phyloP scores from a whole-genome alignment of 2,797 vertebrate genomes.

The Hemibagrus guttatus region DNA sequence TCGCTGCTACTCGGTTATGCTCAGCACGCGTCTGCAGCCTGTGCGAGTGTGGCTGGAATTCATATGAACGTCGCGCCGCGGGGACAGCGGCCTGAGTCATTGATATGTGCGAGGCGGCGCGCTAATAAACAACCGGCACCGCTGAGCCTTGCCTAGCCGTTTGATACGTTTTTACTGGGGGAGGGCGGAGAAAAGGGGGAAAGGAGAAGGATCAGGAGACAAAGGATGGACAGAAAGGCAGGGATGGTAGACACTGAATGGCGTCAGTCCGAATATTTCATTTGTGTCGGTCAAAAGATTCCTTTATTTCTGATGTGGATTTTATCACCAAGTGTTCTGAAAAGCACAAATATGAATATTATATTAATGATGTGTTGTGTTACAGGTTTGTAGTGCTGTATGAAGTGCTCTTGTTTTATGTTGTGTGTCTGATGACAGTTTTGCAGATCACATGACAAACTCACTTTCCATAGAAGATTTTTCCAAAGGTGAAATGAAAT shows the following conservation, averaged over 20 bases:
- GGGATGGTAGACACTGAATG: slow-evolving; percentile 54
- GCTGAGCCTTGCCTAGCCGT: slow-evolving; percentile 69
- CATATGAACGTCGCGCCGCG: slow-evolving; percentile 74
- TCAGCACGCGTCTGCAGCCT: slow-evolving; percentile 73
- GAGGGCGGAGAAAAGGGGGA: slow-evolving; percentile 34
- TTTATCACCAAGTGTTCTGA: neutral
- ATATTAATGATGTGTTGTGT: neutral
- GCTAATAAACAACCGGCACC: slow-evolving; percentile 77
- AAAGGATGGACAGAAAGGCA: slow-evolving; percentile 66
- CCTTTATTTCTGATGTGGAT: slow-evolving; percentile 2
- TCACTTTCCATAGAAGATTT: neutral
- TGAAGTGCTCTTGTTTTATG: neutral
- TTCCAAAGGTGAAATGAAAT: neutral
- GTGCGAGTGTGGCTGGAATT: slow-evolving; percentile 80
- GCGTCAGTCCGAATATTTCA: slow-evolving; percentile 45
- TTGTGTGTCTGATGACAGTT: neutral
- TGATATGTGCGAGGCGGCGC: slow-evolving; percentile 80
- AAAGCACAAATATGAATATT: neutral
- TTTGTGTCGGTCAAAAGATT: slow-evolving; percentile 48
- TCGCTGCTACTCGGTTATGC: slow-evolving; percentile 74
- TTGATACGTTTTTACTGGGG: slow-evolving; percentile 77
- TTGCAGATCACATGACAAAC: neutral
- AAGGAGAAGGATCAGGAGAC: slow-evolving; percentile 62
- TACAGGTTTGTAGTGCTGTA: slow-evolving; percentile 5
- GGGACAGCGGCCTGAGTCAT: slow-evolving; percentile 73